Percentiles rank a stretch among this genome's conserved stretches.
Conservation (phyloP, 2,888 invertebrate species). For the Hypomecis punctinalis region DNA sequence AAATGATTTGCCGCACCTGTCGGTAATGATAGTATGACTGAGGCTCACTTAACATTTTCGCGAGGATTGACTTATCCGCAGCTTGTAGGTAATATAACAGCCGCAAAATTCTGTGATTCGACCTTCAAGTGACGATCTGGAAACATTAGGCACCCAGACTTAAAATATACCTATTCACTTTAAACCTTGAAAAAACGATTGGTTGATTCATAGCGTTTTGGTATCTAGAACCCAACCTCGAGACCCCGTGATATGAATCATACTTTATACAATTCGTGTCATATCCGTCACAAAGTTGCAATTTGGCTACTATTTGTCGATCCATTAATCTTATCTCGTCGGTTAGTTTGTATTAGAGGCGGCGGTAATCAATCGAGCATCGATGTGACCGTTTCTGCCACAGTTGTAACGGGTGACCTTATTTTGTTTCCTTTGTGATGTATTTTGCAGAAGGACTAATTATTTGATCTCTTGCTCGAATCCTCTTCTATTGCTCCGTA, state of each 20-base stretch:
- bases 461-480: conserved; percentile 3
- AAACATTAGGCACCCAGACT: too few species aligned
- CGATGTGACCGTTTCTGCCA: conserved; percentile 7
- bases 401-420: conserved; percentile 17
- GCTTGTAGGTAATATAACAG: too few species aligned
- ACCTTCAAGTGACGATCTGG: too few species aligned
- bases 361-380: conserved; percentile 29
- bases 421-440: conserved; percentile 29
- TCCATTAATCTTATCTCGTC: conserved; percentile 30
- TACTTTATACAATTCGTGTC: conserved; percentile 2
- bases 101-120: too few species aligned
- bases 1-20: too few species aligned
- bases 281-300: conserved; percentile 10
- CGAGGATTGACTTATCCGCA: too few species aligned
- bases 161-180: too few species aligned
- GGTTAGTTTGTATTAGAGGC: conserved; percentile 22
- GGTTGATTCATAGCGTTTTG: too few species aligned
- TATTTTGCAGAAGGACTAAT: conserved; percentile 7
- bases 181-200: too few species aligned
- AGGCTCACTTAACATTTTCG: too few species aligned
- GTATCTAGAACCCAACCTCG: not conserved
- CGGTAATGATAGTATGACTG: too few species aligned
- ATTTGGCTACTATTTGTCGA: conserved; percentile 23
- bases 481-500: not conserved
- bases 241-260: not conserved